phyloP scores from a whole-genome alignment of 2,888 invertebrate genomes.

The Plutella xylostella region DNA sequence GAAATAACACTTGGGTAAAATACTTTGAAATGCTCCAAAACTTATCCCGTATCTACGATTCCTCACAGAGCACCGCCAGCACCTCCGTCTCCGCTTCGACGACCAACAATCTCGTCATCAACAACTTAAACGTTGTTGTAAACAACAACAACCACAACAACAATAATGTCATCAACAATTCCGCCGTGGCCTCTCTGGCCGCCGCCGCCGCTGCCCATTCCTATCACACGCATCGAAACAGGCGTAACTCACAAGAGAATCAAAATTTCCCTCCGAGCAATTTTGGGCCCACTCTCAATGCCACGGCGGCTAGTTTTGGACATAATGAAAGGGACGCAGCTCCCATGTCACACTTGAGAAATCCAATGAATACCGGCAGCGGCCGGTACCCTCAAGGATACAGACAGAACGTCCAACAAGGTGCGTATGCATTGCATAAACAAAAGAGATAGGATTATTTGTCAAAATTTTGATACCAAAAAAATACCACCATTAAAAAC shows the following conservation, averaged over 20 bases:
- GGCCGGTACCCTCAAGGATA: slow-evolving; percentile 59
- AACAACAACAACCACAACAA: slow-evolving; percentile 68
- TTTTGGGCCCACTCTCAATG: slow-evolving; percentile 59
- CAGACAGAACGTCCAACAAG: slow-evolving; percentile 62
- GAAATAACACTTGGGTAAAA: too few species aligned
- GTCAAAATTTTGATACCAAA: slow-evolving; percentile 24
- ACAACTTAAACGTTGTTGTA: slow-evolving; percentile 62
- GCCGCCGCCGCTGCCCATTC: slow-evolving; percentile 62
- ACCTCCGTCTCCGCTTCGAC: slow-evolving; percentile 62
- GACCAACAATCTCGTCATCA: slow-evolving; percentile 65
- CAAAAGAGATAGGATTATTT: slow-evolving; percentile 44
- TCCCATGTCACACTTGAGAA: slow-evolving; percentile 61
- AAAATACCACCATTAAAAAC: slow-evolving; percentile 44
- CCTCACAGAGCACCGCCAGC: slow-evolving; percentile 52
- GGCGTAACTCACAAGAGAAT: slow-evolving; percentile 59
- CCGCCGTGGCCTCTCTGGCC: slow-evolving; percentile 60
- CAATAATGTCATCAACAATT: slow-evolving; percentile 65
- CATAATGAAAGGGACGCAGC: slow-evolving; percentile 58
- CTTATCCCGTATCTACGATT: slow-evolving; percentile 8
- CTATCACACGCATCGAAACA: slow-evolving; percentile 58
- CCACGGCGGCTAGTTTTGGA: slow-evolving; percentile 49
- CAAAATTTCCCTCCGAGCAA: slow-evolving; percentile 47
- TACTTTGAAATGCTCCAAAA: neutral
- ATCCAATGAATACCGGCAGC: slow-evolving; percentile 54
- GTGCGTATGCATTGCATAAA: slow-evolving; percentile 46